phyloP scores from a whole-genome alignment of 2,797 vertebrate genomes.

The Oryzias dopingdopingensis region DNA sequence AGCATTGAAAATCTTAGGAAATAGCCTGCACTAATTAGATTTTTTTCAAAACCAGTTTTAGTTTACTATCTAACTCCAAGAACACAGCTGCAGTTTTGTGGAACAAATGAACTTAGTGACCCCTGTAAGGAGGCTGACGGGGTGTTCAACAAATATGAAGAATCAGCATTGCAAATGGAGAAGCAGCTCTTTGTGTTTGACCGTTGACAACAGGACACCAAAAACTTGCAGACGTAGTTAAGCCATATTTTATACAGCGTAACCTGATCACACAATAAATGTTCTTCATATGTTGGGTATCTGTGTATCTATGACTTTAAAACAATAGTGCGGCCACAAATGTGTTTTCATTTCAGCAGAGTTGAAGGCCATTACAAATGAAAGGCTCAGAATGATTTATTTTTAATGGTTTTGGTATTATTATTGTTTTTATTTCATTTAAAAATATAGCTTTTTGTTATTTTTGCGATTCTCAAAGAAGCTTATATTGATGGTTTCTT shows the following conservation, averaged over 20 bases:
- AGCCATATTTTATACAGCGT: neutral
- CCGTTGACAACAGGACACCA: conserved; percentile 13
- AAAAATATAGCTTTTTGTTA: no score
- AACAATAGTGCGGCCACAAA: no score
- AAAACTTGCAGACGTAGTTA: neutral
- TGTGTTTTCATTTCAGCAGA: no score
- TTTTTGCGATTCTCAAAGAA: no score
- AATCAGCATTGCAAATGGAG: conserved; percentile 22
- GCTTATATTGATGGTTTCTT: no score
- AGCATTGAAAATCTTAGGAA: conserved; percentile 26
- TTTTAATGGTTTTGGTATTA: no score
- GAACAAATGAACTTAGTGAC: conserved; percentile 29
- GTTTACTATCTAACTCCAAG: conserved; percentile 6
- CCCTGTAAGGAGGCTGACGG: conserved; percentile 7
- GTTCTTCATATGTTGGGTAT: neutral
- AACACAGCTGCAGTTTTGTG: conserved; percentile 34
- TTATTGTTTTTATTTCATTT: no score
- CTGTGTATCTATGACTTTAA: neutral
- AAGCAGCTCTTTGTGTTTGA: conserved; percentile 38
- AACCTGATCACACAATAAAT: conserved; percentile 1
- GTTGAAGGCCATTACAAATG: no score
- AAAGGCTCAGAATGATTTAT: no score
- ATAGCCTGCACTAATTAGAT: conserved; percentile 11
- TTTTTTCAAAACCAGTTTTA: conserved; percentile 24
- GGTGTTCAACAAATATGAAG: conserved; percentile 34